Evolutionary conservation across 2,113 vertebrate genomes (phyloP).

Genomic region (Myrmecophaga tridactyla): DNA sequence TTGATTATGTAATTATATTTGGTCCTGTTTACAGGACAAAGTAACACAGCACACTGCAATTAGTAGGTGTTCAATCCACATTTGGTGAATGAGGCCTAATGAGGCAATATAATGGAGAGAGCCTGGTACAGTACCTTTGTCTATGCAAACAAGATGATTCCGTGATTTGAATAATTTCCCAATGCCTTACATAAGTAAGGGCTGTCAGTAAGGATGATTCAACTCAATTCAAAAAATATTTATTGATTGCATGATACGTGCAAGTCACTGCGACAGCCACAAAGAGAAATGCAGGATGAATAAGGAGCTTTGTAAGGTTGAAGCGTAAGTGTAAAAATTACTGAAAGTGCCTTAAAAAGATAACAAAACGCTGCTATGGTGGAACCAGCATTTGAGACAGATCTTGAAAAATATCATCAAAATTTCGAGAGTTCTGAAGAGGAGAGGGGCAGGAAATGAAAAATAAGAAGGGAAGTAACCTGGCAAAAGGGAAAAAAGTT

Average conservation of each 20-base stretch:
- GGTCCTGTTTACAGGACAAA: constrained; percentile 66
- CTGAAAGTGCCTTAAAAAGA: background rate
- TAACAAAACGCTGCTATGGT: background rate
- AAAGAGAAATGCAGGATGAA: background rate
- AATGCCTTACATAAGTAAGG: constrained; percentile 45
- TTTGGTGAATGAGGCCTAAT: constrained; percentile 75
- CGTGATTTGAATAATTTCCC: constrained; percentile 70
- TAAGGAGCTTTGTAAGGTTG: background rate
- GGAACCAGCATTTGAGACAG: background rate
- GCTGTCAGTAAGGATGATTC: constrained; percentile 29
- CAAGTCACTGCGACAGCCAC: background rate
- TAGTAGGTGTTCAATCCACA: constrained; percentile 76
- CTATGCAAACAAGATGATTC: constrained; percentile 59
- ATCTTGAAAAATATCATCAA: background rate
- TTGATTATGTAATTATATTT: constrained; percentile 73
- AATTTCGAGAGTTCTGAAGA: background rate
- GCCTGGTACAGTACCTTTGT: constrained; percentile 60
- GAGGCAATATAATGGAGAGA: constrained; percentile 63
- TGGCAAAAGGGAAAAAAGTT: background rate
- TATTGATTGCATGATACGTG: background rate
- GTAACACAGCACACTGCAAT: constrained; percentile 68
- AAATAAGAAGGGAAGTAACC: background rate
- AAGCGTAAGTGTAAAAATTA: background rate
- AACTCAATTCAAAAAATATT: constrained; percentile 48
- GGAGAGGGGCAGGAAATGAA: background rate